Evolutionary conservation across 2,888 invertebrate genomes (phyloP), one percentile per base, ranked within the genome.

Genomic region (Cactoblastis cactorum): DNA sequence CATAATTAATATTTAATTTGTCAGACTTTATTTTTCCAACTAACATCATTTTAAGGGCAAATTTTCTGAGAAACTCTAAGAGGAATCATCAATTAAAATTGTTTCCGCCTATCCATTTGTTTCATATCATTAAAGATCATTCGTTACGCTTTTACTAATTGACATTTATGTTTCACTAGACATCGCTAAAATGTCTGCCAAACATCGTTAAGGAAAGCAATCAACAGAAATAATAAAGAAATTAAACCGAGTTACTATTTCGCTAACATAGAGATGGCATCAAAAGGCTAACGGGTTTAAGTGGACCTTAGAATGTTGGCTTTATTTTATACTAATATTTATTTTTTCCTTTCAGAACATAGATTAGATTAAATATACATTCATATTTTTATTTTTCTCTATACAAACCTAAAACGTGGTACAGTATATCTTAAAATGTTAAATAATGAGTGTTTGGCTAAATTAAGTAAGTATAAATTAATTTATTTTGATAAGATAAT

Each of bases 151-250:
- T 24, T 22, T 14, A 9, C 41, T 41, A 41, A 41, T 41, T 41
- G 24, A 41, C 41, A 41, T 14, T 41, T 41, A 22, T 39, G 24
- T 41, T 41, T 9, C 12, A 39, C 12, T 39, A 11, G 39, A 22
- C 22, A 39, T 6, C 22, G 22, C 22, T 22, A 39, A 39, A 39
- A 12, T 39, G 39, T 38, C 38, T 18, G 38, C 18, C 18, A 18
- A 18, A 38, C n/a, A 38, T 18, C 38, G 18, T 38, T 38, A 3
- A 38, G 18, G 14, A 18, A 18, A 38, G 38, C 18, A 38, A 37
- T 38, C 17, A 48, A 38, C 41, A 41, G 34, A 18, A 41, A 45
- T 18, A 28, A 11, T 11, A 38, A 38, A 19, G 38, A 38, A 38
- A 38, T 11, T 38, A 11, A 18, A 18, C 8, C 11, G 38, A 38